Evolutionary conservation across 2,113 vertebrate species (phyloP).

Genomic region (Tenebrosternarchus preto): DNA sequence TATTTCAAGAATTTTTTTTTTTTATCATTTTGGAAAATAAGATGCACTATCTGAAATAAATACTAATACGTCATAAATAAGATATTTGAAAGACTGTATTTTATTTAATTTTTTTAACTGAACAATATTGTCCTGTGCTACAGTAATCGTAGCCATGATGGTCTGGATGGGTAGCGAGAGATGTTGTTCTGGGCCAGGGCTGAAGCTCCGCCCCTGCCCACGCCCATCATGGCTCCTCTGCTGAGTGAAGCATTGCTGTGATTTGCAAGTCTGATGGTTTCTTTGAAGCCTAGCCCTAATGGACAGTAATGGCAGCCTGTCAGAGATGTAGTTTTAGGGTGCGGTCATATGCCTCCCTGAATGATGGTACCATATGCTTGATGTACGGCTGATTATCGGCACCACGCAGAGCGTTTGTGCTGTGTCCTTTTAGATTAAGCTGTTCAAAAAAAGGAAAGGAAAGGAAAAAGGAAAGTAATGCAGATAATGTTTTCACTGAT

Average conservation of each 20-base stretch:
- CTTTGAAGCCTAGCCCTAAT: constrained; percentile 29
- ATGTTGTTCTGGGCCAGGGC: not conserved
- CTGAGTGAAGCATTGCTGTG: constrained; percentile 54
- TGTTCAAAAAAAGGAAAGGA: too few relatives aligned
- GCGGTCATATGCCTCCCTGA: not conserved
- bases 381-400: not conserved
- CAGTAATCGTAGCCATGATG: not conserved
- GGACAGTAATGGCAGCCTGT: constrained; percentile 32
- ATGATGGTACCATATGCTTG: not conserved
- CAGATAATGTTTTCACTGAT: too few relatives aligned
- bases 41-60: too few relatives aligned
- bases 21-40: too few relatives aligned
- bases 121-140: not conserved
- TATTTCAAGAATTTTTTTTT: too few relatives aligned
- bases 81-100: not conserved
- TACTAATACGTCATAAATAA: too few relatives aligned
- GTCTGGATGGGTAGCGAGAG: constrained; percentile 11
- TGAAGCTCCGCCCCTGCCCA: constrained; percentile 2
- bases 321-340: not conserved
- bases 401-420: not conserved
- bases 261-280: constrained; percentile 63
- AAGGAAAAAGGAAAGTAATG: not conserved
- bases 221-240: constrained; percentile 10
- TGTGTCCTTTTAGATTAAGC: not conserved
- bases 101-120: too few relatives aligned